Evolutionary conservation across 2,113 vertebrate species (phyloP), one percentile per base, ranked within the genome.

Genomic region (Eclectus roratus): DNA sequence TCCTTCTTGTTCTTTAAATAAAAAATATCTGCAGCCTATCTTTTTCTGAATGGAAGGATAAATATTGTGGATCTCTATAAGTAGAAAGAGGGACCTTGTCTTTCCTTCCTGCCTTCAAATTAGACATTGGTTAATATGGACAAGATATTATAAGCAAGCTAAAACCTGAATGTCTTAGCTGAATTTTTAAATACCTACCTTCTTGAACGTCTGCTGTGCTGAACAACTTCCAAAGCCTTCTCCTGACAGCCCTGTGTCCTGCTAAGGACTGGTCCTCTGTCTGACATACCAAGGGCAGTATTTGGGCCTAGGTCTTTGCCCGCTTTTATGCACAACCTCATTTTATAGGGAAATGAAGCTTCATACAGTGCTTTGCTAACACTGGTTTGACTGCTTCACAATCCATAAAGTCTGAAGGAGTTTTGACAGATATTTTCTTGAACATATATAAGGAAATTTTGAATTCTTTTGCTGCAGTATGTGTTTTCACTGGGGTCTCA

Each of bases 361-460:
- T 49, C 43, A 47, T 49, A 47, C n/a, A 47, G 70, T 7, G 25
- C 43, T 79, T 27, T 71, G 29, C 23, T 94, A 53, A 68, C 89
- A 41, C 72, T 60, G 29, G 23, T 88, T 80, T 88, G 73, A 91
- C 47, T 71, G 49, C 66, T 70, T 92, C 55, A 37, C 68, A 74
- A 58, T 91, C 74, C 15, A 10, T 53, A 87, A 78, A 80, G 47
- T 87, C 28, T 72, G 92, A 82, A 91, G 66, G n/a, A 39, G 39
- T 91, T 92, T 80, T 94, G 94, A 95, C 82, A 94, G 78, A 44
- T 91, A 82, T 80, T 76, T 95, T 93, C 74, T 91, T 80, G 70
- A 79, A 74, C 2, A 5, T 29, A 60, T 91, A 58, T 91, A 91
- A 92, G 94, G 93, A 95, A 81, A 82, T 73, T 91, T 87, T 93